A percentile compares a stretch with the other conserved stretches of the same genome.
Evolutionary conservation across 1,140 invertebrate species (phyloP).

Genomic region (honey bee (Apis mellifera)): DNA sequence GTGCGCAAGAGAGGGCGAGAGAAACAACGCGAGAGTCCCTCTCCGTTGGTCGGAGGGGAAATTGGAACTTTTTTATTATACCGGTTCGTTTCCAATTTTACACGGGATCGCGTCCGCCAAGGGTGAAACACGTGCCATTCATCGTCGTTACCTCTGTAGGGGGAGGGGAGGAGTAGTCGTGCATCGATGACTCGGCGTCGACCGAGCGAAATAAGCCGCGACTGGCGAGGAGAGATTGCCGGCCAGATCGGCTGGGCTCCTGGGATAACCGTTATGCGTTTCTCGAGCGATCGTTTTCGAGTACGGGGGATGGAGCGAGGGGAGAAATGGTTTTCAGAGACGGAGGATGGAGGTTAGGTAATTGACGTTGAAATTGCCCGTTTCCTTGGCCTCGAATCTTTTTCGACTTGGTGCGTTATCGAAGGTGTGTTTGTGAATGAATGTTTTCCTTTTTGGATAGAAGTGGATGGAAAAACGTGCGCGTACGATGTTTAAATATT

Average conservation of each 20-base stretch:
- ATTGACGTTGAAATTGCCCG: neutral
- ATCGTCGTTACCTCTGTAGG: constrained; percentile 25
- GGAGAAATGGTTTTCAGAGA: too few relatives aligned
- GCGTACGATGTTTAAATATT: too few relatives aligned
- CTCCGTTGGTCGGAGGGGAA: constrained; percentile 29
- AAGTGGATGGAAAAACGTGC: too few relatives aligned
- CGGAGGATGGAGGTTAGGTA: neutral
- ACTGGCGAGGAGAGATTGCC: constrained; percentile 36
- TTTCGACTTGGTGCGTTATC: too few relatives aligned
- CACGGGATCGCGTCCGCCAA: constrained; percentile 44
- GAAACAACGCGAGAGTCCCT: constrained; percentile 8
- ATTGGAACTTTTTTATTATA: constrained; percentile 71
- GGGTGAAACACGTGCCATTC: constrained; percentile 32
- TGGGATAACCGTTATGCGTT: neutral
- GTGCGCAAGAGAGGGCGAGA: neutral
- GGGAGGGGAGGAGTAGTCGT: constrained; percentile 37
- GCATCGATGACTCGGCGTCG: constrained; percentile 13
- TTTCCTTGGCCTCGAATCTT: neutral
- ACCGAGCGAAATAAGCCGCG: constrained; percentile 36
- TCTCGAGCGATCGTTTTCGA: constrained; percentile 3
- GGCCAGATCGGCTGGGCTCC: neutral
- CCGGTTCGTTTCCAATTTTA: constrained; percentile 69
- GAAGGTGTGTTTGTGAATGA: too few relatives aligned
- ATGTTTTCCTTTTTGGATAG: too few relatives aligned
- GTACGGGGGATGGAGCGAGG: neutral